These are phyloP conservation scores for Vesta saturnalis DNA, from an alignment of 2,888 invertebrate species.

Conservation along the genomic window DNA sequence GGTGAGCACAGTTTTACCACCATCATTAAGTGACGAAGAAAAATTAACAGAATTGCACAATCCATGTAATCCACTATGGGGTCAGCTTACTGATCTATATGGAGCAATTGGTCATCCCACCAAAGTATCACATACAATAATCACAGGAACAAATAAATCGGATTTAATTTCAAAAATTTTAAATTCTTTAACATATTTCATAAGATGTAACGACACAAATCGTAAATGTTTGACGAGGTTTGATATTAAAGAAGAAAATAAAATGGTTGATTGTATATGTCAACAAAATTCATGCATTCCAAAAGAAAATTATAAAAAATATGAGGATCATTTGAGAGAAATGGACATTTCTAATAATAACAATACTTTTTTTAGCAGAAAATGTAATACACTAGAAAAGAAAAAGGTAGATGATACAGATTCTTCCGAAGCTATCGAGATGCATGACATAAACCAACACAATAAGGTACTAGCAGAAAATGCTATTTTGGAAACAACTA, in stretches of 20 bases:
- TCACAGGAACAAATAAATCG: slow-evolving; percentile 74
- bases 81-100: slow-evolving; percentile 86
- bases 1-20: slow-evolving; percentile 78
- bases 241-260: slow-evolving; percentile 53
- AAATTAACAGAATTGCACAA: slow-evolving; percentile 68
- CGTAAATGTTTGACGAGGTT: slow-evolving; percentile 50
- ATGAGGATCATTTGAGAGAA: slow-evolving; percentile 53
- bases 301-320: slow-evolving; percentile 56
- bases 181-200: slow-evolving; percentile 85
- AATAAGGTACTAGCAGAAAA: background rate
- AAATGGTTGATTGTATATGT: slow-evolving; percentile 54
- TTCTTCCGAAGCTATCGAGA: slow-evolving; percentile 22
- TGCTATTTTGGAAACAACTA: background rate
- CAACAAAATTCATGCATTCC: slow-evolving; percentile 53
- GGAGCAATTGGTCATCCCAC: slow-evolving; percentile 86
- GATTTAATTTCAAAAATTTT: slow-evolving; percentile 78
- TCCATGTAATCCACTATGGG: slow-evolving; percentile 91
- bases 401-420: no score
- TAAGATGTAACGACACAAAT: slow-evolving; percentile 79
- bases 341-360: slow-evolving; percentile 26
- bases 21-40: slow-evolving; percentile 59
- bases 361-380: slow-evolving; percentile 1
- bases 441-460: slow-evolving; percentile 15
- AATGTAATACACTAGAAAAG: background rate
- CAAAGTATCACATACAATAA: slow-evolving; percentile 81